Base-by-base conservation (phyloP, 2,113 vertebrate genomes). In the Corydoras sp. region DNA sequence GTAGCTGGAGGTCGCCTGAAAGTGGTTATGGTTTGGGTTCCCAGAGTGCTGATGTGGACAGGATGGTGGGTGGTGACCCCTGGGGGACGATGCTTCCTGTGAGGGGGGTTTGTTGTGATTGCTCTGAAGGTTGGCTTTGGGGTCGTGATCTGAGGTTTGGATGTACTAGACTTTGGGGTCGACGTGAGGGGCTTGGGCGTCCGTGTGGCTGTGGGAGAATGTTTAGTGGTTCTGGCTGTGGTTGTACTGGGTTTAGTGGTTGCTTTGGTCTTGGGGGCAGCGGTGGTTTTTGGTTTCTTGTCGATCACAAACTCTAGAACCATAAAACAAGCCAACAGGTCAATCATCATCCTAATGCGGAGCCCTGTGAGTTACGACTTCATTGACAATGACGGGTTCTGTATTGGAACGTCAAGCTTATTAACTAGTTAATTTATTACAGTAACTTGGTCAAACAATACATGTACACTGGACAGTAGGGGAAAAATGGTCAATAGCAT, bases 301-400 rank as follows among this genome's bases (percentile, higher is more conserved):
- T 90, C 72, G 24, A 89, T 87, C 29, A 90, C 85, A 65, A 86
- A 91, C 62, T 91, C 91, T 92, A 84, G 5, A 60, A 73, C 9
- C 60, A 53, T 8, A 79, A 77, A 49, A 62, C 3, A 58, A 69
- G 15, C 51, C 5, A 4, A 53, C 3, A 10, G 13, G 11, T 53
- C 3, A 53, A 9, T 14, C 10, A 53, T 12, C 5, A 14, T 53
- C 13, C 51, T 1, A 53, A 12, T 11, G 11, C 49, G 1, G 49
- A 50, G 11, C 11, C 11, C 51, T 12, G 10, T 3, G 13, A 53
- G 3, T 53, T 14, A 53, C 3, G 51, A 10, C 13, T 53, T 9
- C 35, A 2, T 43, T 43, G 1, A 43, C 4, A 43, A 8, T 43
- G 7, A 43, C 7, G 35, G 35, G 35, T 43, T 43, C 35, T 43